Evolutionary conservation across 2,797 vertebrate genomes (phyloP), one percentile per base, ranked within the genome.

Genomic region (Onychomys leucogaster): DNA sequence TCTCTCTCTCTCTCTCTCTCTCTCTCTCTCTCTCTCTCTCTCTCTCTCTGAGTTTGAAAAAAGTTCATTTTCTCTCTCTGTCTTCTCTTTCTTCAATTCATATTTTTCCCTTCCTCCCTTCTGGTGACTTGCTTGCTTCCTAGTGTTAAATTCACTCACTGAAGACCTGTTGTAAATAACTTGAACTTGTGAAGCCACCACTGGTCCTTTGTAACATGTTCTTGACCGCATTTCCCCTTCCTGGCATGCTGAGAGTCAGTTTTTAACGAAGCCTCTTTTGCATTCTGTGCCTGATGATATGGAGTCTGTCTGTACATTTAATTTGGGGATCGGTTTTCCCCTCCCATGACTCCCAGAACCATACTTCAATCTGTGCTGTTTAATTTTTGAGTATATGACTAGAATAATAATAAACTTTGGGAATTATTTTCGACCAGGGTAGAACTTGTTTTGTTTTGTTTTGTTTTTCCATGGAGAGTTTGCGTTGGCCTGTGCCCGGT

Each of bases 401-500:
- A 92, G 17, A 92, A 61, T 61, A 49, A 57, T 71, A 87, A 92
- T 80, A 91, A 93, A 89, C 65, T 57, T 61, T 27, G 65, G n/a
- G 55, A n/a, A 52, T 90, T 87, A 59, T 90, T 65, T 52, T 78
- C 91, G 49, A 91, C 59, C 8, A 87, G 17, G 14, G 27, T 65
- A 63, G 69, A 88, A 91, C 52, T 21, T 91, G 25, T 43, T 67
- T 65, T 37, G 3, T n/a, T 16, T 41, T 81, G 17, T 6, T n/a
- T 57, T 46, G 2, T 81, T 55, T 73, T 81, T 90, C 34, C 81
- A 57, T 27, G 57, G 17, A 67, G 46, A 43, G 43, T 65, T 59
- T 87, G 5, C 8, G 8, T 73, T 84, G n/a, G 9, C 75, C 90
- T 67, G 23, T 81, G 32, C 46, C 75, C 43, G 3, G 41, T 46